Conservation (phyloP, 2,797 vertebrate species). For the Emydoidea blandingii region DNA sequence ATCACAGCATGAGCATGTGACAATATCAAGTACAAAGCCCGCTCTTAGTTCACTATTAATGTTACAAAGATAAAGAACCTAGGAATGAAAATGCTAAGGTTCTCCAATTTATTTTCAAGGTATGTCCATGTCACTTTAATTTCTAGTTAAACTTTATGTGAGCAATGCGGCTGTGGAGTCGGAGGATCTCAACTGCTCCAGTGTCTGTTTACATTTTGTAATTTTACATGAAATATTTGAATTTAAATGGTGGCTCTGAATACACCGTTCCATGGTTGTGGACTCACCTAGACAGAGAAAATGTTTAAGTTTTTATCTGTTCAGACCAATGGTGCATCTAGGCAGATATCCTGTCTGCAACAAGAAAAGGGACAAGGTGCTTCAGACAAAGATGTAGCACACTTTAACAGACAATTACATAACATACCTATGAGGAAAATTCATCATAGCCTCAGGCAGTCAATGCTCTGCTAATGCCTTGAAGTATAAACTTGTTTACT, state of each 20-base stretch:
- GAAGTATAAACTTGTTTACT: neutral
- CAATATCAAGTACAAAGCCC: neutral
- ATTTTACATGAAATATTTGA: neutral
- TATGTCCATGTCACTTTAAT: neutral
- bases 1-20: neutral
- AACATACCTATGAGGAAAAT: neutral
- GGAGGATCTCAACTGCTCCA: neutral
- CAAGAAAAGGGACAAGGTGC: neutral
- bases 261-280: fast-evolving
- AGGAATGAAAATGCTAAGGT: neutral
- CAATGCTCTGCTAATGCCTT: fast-evolving
- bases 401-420: neutral
- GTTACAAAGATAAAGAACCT: neutral
- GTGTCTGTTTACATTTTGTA: neutral
- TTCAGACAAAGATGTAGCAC: neutral
- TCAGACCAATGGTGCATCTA: neutral
- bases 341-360: neutral
- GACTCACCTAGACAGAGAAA: neutral
- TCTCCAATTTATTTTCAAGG: neutral
- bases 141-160: neutral
- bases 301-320: neutral
- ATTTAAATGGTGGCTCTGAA: neutral
- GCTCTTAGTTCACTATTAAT: neutral
- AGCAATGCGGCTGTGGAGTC: neutral
- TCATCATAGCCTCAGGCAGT: neutral